Base-by-base conservation (phyloP, 2,888 invertebrate genomes). In the Amphipoea oculea region DNA sequence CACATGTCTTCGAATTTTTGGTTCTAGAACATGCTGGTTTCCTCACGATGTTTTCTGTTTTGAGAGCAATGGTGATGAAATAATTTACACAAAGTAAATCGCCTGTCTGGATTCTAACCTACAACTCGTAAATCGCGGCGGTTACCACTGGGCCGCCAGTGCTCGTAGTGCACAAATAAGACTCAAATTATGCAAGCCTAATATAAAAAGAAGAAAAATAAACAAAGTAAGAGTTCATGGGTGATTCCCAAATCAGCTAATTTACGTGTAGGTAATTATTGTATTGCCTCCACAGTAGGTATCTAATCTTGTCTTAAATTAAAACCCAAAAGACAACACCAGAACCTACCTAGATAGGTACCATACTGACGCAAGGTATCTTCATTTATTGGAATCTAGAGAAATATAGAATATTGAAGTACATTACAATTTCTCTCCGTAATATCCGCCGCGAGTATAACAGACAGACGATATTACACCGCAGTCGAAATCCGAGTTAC, bases 401-500 rank as follows among this genome's bases (percentile, higher is more conserved):
- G n/a, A 75, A 76, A 83, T 70, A 73, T 70, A 67, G 40, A 78
- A 65, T 62, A 83, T 66, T 23, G 57, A 48, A 69, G 51, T 54
- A 66, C 60, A 73, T 77, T 69, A 86, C 85, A 85, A 81, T 71
- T 63, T 75, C 48, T 62, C 65, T 73, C 42, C 42, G 67, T 62
- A 80, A 85, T 73, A 88, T 81, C 82, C 29, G 11, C 62, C 48
- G 42, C 54, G 29, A 72, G 63, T 48, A 77, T 60, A 78, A 65
- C 63, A 67, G 75, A 72, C 71, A 86, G 71, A 72, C 62, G 60
- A 88, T 76, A 83, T 86, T 75, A 83, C 72, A 54, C 72, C 72
- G 82, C 73, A 66, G 54, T 65, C 60, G 67, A 77, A 79, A 88
- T 68, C 73, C 66, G 45, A 87, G n/a, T 54, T 70, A 65, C 79